These are phyloP conservation scores for Agonopterix arenella DNA, from an alignment of 2,888 invertebrate species.

Conservation along the genomic window DNA sequence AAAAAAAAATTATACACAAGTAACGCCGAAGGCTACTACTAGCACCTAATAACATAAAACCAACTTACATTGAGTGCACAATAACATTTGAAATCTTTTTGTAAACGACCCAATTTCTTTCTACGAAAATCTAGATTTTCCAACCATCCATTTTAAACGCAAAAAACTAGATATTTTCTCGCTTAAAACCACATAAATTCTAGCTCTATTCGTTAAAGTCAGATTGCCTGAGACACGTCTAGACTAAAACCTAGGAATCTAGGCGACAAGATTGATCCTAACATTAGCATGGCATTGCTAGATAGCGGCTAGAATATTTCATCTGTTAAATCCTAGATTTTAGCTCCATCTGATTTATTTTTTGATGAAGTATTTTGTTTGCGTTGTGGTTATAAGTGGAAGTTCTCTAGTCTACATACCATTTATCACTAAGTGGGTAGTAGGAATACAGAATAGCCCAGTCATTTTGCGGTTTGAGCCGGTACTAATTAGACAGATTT, in stretches of 20 bases:
- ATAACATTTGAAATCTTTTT: too few relatives aligned
- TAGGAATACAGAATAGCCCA: too few relatives aligned
- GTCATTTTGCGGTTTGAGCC: too few relatives aligned
- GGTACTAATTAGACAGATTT: too few relatives aligned
- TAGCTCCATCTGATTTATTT: too few relatives aligned
- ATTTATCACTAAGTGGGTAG: too few relatives aligned
- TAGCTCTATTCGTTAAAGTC: slow-evolving; percentile 1
- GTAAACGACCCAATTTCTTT: too few relatives aligned
- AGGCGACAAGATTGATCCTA: slow-evolving; percentile 17
- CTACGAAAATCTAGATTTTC: not conserved
- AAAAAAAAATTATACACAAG: too few relatives aligned
- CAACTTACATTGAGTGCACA: too few relatives aligned
- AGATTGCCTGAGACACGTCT: slow-evolving; percentile 7
- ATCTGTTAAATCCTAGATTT: not conserved
- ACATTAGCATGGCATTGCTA: slow-evolving; percentile 11
- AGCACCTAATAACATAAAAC: too few relatives aligned
- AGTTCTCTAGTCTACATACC: not conserved
- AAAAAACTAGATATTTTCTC: not conserved
- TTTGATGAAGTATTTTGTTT: too few relatives aligned
- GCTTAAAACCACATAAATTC: not conserved
- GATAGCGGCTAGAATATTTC: not conserved
- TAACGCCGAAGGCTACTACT: too few relatives aligned
- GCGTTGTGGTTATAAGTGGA: slow-evolving; percentile 3
- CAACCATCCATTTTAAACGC: not conserved
- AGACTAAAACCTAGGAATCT: slow-evolving; percentile 10